Conservation (phyloP, 2,797 vertebrate genomes). For the Dendrocincla tyrannina region DNA sequence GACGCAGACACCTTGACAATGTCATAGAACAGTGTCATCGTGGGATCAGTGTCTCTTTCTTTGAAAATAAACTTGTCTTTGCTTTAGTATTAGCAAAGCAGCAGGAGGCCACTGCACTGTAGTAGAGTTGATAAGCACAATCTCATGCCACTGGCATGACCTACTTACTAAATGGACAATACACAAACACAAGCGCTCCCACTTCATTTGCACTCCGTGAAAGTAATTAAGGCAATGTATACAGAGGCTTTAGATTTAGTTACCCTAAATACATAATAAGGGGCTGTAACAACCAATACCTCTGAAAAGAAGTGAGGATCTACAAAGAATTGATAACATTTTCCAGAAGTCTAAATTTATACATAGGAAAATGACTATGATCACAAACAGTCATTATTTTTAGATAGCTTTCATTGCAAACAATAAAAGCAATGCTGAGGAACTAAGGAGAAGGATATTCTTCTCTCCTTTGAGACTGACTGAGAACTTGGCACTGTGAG, state of each 20-base stretch:
- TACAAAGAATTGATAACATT: neutral
- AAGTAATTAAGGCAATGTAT: neutral
- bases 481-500: neutral
- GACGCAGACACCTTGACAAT: neutral
- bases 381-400: neutral
- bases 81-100: neutral
- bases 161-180: neutral
- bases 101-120: neutral
- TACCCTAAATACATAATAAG: neutral
- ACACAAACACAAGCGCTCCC: neutral
- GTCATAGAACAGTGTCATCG: neutral
- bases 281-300: neutral
- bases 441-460: neutral
- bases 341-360: neutral
- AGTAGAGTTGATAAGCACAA: neutral
- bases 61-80: neutral
- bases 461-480: neutral
- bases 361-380: neutral
- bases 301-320: neutral
- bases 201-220: neutral
- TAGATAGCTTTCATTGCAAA: neutral
- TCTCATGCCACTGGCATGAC: neutral
- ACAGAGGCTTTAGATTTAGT: neutral
- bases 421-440: neutral
- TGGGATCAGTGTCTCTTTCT: neutral